Percentiles rank a stretch among this genome's conserved stretches.
phyloP scores from a whole-genome alignment of 64 coral and sea anemone genomes.

The Dendrophyllia cribrosa region DNA sequence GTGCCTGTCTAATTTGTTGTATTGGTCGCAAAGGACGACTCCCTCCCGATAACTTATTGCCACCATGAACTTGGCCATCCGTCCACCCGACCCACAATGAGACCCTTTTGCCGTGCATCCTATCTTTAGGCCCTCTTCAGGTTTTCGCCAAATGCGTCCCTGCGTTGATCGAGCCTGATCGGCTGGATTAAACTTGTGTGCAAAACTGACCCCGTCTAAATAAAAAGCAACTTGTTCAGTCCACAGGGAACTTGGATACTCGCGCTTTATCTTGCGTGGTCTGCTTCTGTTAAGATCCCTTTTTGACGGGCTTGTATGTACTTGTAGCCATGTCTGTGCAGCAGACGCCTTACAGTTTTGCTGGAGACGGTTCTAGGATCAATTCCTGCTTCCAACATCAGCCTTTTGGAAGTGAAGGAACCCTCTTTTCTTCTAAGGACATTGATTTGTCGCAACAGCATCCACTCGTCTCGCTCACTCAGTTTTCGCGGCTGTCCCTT shows the following conservation, averaged over 20 bases:
- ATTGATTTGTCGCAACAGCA: background rate
- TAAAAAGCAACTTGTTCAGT: background rate
- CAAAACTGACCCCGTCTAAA: slow-evolving; percentile 17
- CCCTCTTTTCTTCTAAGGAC: slow-evolving; percentile 6
- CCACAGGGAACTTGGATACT: background rate
- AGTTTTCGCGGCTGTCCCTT: slow-evolving; percentile 45
- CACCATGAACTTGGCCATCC: slow-evolving; percentile 20
- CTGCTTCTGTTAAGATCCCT: slow-evolving; percentile 1
- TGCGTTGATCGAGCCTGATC: background rate
- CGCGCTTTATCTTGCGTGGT: background rate
- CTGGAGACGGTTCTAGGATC: background rate
- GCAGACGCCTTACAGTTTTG: background rate
- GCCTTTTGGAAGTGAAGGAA: background rate
- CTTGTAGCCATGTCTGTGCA: slow-evolving; percentile 16
- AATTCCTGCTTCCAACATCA: background rate
- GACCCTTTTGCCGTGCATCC: slow-evolving; percentile 11
- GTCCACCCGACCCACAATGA: background rate
- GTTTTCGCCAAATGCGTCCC: slow-evolving; percentile 8
- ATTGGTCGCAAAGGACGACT: background rate
- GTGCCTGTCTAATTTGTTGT: background rate
- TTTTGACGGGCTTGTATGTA: slow-evolving; percentile 28
- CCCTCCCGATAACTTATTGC: background rate
- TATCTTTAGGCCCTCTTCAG: background rate
- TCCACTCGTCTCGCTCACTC: slow-evolving; percentile 2
- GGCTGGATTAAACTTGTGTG: background rate